phyloP scores from a whole-genome alignment of 2,113 vertebrate species.

The Lichenostomus cassidix region DNA sequence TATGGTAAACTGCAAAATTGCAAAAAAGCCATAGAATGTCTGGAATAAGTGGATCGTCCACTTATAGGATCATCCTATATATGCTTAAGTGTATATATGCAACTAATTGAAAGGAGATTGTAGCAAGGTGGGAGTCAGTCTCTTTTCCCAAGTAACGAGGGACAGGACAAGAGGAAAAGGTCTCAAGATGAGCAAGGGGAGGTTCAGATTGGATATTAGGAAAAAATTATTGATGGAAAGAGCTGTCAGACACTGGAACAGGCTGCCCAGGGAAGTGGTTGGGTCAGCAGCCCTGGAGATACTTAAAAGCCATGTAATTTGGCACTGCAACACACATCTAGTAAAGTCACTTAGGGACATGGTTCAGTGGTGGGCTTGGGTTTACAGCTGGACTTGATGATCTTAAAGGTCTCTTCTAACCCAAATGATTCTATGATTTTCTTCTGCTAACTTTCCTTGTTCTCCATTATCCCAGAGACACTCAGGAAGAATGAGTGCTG shows the following conservation, averaged over 20 bases:
- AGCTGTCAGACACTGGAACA: neutral
- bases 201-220: neutral
- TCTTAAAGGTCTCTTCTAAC: neutral
- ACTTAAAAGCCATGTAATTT: neutral
- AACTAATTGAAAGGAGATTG: neutral
- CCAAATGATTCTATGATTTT: neutral
- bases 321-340: neutral
- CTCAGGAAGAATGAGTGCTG: neutral
- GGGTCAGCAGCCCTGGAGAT: neutral
- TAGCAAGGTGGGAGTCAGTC: neutral
- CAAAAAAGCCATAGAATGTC: neutral
- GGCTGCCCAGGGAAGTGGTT: neutral
- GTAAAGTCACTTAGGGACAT: neutral
- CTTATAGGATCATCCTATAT: neutral
- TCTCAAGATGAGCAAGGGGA: neutral
- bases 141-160: neutral
- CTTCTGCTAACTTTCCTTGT: neutral
- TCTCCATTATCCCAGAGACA: neutral
- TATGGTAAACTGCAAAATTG: neutral
- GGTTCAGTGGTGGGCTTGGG: neutral
- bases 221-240: neutral
- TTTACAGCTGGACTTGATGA: fast-evolving
- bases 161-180: neutral
- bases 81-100: neutral
- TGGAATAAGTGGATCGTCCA: neutral